Conservation (phyloP, 2,888 invertebrate genomes). For the Anoplius nigerrimus region DNA sequence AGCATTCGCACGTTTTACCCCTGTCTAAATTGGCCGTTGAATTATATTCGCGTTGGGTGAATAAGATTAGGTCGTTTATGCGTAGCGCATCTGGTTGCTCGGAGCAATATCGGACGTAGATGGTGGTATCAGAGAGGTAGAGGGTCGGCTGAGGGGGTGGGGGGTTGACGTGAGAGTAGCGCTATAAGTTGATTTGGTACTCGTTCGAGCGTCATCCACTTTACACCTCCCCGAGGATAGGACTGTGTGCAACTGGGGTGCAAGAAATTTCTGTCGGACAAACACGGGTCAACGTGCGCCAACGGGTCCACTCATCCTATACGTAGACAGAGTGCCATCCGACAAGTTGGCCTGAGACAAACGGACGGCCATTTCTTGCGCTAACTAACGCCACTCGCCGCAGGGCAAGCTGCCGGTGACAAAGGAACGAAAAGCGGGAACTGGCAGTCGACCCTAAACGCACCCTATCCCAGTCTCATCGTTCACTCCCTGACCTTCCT, state of each 20-base stretch:
- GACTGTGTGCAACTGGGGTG: background rate
- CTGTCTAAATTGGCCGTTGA: no score
- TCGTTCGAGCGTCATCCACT: background rate
- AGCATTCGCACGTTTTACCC: no score
- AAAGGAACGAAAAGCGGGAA: constrained; percentile 4
- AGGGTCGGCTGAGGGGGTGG: no score
- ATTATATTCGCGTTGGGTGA: no score
- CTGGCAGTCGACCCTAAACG: no score
- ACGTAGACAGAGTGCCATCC: constrained; percentile 3
- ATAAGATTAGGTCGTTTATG: no score
- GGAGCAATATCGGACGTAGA: no score
- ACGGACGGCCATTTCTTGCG: constrained; percentile 28
- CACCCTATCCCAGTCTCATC: no score
- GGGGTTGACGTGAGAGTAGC: background rate
- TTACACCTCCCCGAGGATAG: constrained; percentile 15
- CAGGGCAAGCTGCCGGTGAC: constrained; percentile 5
- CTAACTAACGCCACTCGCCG: constrained; percentile 24
- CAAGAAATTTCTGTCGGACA: constrained; percentile 17
- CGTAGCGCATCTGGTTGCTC: no score
- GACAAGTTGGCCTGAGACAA: constrained; percentile 13
- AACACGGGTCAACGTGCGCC: constrained; percentile 17
- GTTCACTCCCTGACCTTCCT: no score
- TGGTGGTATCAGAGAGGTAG: no score
- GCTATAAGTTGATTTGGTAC: constrained; percentile 10
- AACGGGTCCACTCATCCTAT: constrained; percentile 10